Base-by-base conservation (phyloP, 2,888 invertebrate genomes). In the Phrixothrix hirtus region DNA sequence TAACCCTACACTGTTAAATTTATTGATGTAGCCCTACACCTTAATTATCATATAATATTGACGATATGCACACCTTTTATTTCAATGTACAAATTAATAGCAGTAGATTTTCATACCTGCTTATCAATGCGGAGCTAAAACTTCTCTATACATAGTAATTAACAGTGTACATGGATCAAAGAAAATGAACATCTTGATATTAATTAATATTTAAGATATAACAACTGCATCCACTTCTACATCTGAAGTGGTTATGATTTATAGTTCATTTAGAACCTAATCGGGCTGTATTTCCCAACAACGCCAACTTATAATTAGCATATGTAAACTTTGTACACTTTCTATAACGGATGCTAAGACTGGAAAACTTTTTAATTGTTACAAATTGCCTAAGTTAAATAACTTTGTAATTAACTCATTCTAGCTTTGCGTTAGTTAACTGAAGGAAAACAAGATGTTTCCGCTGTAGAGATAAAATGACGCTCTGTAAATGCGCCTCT, bases 251-350 rank as follows among this genome's bases (percentile, higher is more conserved):
- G 45, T 21, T 48, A 16, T 48, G 43, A 72, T 71, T 71, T 70
- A 70, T 66, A 60, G 69, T 57, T 64, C 66, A 69, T 69, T 72
- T 70, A 66, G 65, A 57, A 59, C 64, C 71, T 73, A 70, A 74
- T 75, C 74, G 73, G 70, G 71, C 69, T 65, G 62, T 67, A 65
- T 67, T 71, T 71, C 67, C 69, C 69, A 70, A 73, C 72, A 73
- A 62, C 69, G 69, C 68, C 66, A 72, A 73, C 71, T 73, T 71
- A 66, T 75, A 74, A 75, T 75, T 75, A 75, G 70, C 74, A 75
- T 75, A 74, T 75, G 75, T 75, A 74, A 75, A 75, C 71, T 75
- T 74, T 69, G 72, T 66, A 62, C 67, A 67, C 63, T 66, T 64
- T 66, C 64, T 71, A 60, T 58, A 69, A 67, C 66, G 65, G 69